These are phyloP conservation scores for Dendrophyllia cribrosa DNA, from an alignment of 64 coral and sea anemone genomes.

Conservation along the genomic window DNA sequence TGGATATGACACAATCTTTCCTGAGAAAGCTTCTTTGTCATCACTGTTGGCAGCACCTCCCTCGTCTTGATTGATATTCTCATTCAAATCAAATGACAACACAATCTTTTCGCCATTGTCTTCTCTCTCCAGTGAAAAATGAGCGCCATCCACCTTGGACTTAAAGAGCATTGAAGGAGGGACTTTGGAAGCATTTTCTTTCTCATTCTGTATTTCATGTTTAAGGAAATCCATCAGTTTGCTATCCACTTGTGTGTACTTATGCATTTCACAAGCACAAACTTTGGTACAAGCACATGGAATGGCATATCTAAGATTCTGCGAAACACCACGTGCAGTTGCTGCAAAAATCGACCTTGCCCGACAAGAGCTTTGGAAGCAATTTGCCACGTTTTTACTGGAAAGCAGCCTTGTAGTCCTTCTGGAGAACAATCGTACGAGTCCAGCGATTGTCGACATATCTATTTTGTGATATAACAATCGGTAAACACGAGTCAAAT, in stretches of 20 bases:
- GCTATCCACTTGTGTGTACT: slow-evolving; percentile 84
- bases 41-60: slow-evolving; percentile 32
- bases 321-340: slow-evolving; percentile 76
- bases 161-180: slow-evolving; percentile 62
- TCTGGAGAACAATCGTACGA: slow-evolving; percentile 12
- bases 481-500: too few species aligned
- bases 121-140: slow-evolving; percentile 73
- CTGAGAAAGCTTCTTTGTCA: slow-evolving; percentile 14
- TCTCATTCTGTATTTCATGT: slow-evolving; percentile 87
- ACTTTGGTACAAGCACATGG: slow-evolving; percentile 70
- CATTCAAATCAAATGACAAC: slow-evolving; percentile 90
- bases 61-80: slow-evolving; percentile 90
- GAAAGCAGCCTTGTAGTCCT: slow-evolving; percentile 23
- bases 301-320: slow-evolving; percentile 14
- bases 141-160: slow-evolving; percentile 73
- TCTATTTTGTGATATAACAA: background rate
- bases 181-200: slow-evolving; percentile 44
- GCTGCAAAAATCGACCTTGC: slow-evolving; percentile 74
- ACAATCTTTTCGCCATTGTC: slow-evolving; percentile 91
- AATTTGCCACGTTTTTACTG: slow-evolving; percentile 39
- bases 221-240: slow-evolving; percentile 77
- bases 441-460: slow-evolving; percentile 14
- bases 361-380: slow-evolving; percentile 11
- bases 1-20: slow-evolving; percentile 91
- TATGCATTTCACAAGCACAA: slow-evolving; percentile 81